Conservation (phyloP, 1,140 invertebrate genomes). For the Eurosta solidaginis region DNA sequence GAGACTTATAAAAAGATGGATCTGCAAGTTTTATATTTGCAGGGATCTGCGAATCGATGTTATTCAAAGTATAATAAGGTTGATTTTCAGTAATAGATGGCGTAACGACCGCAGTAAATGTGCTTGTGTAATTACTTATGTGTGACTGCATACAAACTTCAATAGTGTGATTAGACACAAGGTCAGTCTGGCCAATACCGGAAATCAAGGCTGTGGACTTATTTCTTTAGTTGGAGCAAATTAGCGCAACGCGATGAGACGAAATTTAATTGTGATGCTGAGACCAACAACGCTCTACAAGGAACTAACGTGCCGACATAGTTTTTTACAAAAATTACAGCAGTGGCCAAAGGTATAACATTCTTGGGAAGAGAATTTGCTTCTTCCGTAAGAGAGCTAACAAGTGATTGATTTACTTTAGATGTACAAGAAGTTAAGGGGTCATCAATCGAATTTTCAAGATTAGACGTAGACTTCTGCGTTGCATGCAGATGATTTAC, state of each 20-base stretch:
- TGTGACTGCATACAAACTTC: background rate
- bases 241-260: background rate
- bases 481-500: background rate
- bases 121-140: background rate
- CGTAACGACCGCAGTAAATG: background rate
- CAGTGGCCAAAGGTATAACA: background rate
- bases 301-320: background rate
- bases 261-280: constrained; percentile 12
- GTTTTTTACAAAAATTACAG: background rate
- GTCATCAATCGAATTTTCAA: background rate
- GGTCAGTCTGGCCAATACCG: background rate
- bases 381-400: too few relatives aligned
- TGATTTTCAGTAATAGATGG: constrained; percentile 16
- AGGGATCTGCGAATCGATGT: background rate
- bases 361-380: too few relatives aligned
- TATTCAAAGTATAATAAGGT: background rate
- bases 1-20: background rate
- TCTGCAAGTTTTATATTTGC: constrained; percentile 5
- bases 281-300: constrained; percentile 18
- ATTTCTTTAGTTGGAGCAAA: background rate
- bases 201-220: background rate
- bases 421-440: too few relatives aligned
- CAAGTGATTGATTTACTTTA: too few relatives aligned
- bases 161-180: background rate
- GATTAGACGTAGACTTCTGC: background rate